Conservation (phyloP, 2,888 invertebrate genomes). For the Hyalella azteca region DNA sequence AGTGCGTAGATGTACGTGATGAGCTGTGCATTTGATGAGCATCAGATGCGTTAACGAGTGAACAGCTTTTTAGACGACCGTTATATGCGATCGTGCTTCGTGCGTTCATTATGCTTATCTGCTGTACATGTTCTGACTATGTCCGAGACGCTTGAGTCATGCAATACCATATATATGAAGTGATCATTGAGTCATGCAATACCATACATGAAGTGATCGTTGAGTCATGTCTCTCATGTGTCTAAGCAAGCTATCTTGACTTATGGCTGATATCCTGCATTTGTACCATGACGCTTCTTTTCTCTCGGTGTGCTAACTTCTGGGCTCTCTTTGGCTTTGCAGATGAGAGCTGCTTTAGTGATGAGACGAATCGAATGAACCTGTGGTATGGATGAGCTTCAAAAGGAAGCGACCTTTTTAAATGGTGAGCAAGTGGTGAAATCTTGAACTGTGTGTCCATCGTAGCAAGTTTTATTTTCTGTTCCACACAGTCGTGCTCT, state of each 20-base stretch:
- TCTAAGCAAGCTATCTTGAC: too few relatives aligned
- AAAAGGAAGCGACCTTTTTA: conserved; percentile 32
- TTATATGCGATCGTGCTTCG: not conserved
- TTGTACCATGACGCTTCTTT: not conserved
- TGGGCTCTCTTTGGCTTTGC: conserved; percentile 36
- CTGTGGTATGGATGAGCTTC: conserved; percentile 36
- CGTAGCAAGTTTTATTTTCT: not conserved
- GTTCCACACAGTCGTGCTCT: conserved; percentile 7
- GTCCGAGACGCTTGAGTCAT: not conserved
- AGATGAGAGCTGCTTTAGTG: conserved; percentile 37
- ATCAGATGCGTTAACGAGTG: not conserved
- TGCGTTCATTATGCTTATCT: not conserved
- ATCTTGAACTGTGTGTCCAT: conserved; percentile 14
- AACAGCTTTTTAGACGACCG: not conserved
- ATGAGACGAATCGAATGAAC: conserved; percentile 21
- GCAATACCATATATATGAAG: not conserved
- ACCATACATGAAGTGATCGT: too few relatives aligned
- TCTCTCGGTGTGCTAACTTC: conserved; percentile 10
- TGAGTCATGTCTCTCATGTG: too few relatives aligned
- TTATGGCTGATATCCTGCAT: conserved; percentile 16
- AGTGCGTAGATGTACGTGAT: not conserved
- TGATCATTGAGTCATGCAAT: too few relatives aligned
- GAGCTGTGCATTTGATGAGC: conserved; percentile 1
- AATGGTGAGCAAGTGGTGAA: conserved; percentile 30
- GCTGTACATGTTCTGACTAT: not conserved